These are phyloP conservation scores for Stramonita haemastoma DNA, from an alignment of 2,888 invertebrate species.

Conservation along the genomic window DNA sequence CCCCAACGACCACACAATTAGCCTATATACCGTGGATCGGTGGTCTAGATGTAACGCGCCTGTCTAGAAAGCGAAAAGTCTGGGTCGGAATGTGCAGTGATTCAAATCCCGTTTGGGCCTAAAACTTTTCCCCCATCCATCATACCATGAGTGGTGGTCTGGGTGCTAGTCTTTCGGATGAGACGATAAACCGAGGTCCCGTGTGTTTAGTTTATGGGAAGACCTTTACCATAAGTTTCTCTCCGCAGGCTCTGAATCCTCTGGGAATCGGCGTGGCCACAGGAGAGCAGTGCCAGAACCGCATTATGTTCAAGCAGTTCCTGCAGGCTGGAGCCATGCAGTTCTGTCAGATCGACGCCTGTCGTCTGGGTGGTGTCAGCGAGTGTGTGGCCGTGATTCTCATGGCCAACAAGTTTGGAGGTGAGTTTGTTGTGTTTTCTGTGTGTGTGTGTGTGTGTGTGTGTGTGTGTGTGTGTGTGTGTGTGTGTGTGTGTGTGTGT, in stretches of 20 bases:
- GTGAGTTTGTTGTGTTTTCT: conserved; percentile 77
- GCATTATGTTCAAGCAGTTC: conserved; percentile 93
- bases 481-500: too few species aligned
- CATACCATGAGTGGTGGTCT: too few species aligned
- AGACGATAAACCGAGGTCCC: too few species aligned
- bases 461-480: too few species aligned
- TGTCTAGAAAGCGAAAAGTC: too few species aligned
- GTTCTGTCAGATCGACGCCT: conserved; percentile 93
- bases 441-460: too few species aligned
- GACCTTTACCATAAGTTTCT: neutral
- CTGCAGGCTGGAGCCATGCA: conserved; percentile 88
- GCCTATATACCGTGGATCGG: too few species aligned
- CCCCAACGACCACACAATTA: neutral
- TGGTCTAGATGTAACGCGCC: too few species aligned
- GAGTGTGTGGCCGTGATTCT: conserved; percentile 92
- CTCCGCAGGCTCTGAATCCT: conserved; percentile 81
- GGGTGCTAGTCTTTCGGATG: too few species aligned
- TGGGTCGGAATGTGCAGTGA: too few species aligned
- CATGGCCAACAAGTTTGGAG: conserved; percentile 90
- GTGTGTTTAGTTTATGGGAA: neutral
- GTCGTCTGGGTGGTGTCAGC: conserved; percentile 90
- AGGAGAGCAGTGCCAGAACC: conserved; percentile 94
- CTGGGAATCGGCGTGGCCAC: conserved; percentile 91
- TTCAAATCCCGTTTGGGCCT: too few species aligned
- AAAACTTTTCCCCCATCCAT: too few species aligned